Evolutionary conservation across 2,888 invertebrate genomes (phyloP).

Genomic region (Congeria kusceri): DNA sequence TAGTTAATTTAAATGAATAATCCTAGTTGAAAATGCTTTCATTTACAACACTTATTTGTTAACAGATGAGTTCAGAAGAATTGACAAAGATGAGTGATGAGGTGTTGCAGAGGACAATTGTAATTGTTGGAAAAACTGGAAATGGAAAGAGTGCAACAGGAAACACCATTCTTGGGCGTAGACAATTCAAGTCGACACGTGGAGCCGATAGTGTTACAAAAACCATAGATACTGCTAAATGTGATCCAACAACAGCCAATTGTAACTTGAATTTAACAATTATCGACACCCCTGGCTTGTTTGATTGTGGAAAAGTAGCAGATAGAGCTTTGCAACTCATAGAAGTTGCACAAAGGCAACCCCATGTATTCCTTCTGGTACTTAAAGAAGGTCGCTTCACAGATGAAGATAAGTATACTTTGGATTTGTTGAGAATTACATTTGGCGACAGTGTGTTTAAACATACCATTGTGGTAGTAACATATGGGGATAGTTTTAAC

Average conservation of each 20-base stretch:
- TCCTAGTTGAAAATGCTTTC: too few relatives aligned
- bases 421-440: conserved; percentile 14
- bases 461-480: conserved; percentile 18
- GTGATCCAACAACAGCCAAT: too few relatives aligned
- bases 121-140: conserved; percentile 15
- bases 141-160: conserved; percentile 22
- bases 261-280: neutral
- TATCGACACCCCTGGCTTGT: conserved; percentile 17
- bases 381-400: conserved; percentile 11
- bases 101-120: neutral
- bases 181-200: neutral
- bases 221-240: neutral
- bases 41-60: too few relatives aligned
- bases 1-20: too few relatives aligned
- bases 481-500: neutral
- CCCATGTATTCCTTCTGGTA: conserved; percentile 13
- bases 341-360: neutral
- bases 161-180: conserved; percentile 5
- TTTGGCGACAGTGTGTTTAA: conserved; percentile 19
- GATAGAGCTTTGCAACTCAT: conserved; percentile 8
- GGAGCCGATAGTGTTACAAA: neutral
- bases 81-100: too few relatives aligned
- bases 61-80: too few relatives aligned
- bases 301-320: neutral
- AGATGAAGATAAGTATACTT: conserved; percentile 9